Percentiles rank a stretch among this genome's conserved stretches.
These are phyloP conservation scores for Rynchops niger DNA, from an alignment of 2,113 vertebrate genomes.

Conservation along the genomic window DNA sequence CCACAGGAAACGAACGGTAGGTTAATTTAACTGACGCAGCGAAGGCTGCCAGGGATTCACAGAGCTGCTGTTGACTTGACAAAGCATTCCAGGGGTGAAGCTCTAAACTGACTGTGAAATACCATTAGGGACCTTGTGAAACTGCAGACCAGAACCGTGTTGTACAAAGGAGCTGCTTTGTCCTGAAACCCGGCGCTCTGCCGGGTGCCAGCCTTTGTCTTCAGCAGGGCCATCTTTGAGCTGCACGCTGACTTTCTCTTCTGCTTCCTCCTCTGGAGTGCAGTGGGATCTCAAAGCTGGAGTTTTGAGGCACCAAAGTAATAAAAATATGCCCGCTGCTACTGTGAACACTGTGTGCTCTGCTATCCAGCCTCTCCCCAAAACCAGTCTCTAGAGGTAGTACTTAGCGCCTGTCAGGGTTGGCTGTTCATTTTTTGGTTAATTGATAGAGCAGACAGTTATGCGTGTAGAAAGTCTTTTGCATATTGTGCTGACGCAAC, in stretches of 20 bases:
- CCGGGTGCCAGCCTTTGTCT: not conserved
- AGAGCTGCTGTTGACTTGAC: not conserved
- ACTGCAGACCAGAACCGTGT: not conserved
- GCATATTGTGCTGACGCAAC: not conserved
- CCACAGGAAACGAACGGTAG: slow-evolving; percentile 64
- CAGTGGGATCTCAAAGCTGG: not conserved
- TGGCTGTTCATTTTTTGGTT: not conserved
- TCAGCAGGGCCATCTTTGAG: not conserved
- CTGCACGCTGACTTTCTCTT: not conserved
- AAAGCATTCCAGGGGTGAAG: not conserved
- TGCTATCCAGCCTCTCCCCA: not conserved
- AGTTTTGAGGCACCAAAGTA: not conserved
- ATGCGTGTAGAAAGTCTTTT: not conserved
- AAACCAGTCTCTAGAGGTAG: not conserved
- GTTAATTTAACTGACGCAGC: not conserved
- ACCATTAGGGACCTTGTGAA: not conserved
- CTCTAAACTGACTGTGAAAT: not conserved
- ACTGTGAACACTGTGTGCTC: not conserved
- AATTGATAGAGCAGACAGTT: not conserved
- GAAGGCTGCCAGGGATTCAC: not conserved
- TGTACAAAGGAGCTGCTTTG: not conserved
- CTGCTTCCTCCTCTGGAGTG: not conserved
- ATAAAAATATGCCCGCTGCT: not conserved
- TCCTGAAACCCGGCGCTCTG: not conserved
- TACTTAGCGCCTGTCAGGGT: not conserved